Evolutionary conservation across 2,888 invertebrate species (phyloP), one percentile per base, ranked within the genome.

Genomic region (Alcis repandata): DNA sequence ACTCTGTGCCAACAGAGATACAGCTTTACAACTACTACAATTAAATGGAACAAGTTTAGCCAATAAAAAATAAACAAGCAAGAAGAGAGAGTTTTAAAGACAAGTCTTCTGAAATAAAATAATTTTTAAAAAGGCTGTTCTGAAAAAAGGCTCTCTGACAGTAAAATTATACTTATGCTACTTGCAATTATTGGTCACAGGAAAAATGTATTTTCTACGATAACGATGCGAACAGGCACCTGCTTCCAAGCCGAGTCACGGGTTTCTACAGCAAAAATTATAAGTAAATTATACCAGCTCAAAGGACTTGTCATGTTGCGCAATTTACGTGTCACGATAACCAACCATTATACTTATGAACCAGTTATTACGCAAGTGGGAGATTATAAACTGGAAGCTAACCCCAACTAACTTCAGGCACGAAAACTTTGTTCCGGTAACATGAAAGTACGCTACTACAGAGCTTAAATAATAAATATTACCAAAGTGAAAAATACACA

Each of bases 271-370:
- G 2, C 27, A 4, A 27, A 27, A 27, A 27, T 27, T 27, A 27
- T 27, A 27, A 6, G 2, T 2, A 27, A 27, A 27, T 27, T 27
- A 27, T 27, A 27, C 27, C n/a, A 2, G n/a, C 38, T 38, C 27
- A 27, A 48, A 27, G 22, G 46, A 45, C 13, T 36, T n/a, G 22
- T 19, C 27, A 19, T 1, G 38, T 54, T 32, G 38, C 46, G 43
- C 43, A 59, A 49, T 43, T 43, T 19, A 22, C 48, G 9, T 7
- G 63, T 59, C 59, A 64, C 58, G 63, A 63, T 48, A 49, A n/a
- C 53, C 53, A 13, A 32, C 46, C 43, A 58, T 63, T 63, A 63
- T 62, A 17, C 15, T 22, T 41, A 48, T 45, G 11, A 20, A 58
- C 19, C 19, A 36, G 7, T 3, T n/a, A 13, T 27, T 51, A 63